Evolutionary conservation across 1,140 invertebrate species (phyloP).

Genomic region (Drosophila eugracilis): DNA sequence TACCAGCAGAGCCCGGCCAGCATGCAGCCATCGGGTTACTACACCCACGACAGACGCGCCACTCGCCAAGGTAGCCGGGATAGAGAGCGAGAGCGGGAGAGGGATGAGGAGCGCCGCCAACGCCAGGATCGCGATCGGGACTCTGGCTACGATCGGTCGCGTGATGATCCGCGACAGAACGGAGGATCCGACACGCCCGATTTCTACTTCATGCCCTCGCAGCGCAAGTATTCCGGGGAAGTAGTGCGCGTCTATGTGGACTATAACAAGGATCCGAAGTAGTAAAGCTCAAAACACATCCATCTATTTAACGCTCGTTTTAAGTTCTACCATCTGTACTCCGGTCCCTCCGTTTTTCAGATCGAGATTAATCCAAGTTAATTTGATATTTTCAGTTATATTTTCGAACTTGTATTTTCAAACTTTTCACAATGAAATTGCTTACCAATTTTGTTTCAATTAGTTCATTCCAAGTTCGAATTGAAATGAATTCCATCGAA

Average conservation of each 20-base stretch:
- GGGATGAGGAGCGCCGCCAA: conserved; percentile 67
- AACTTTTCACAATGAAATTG: no score
- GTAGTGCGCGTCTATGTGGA: conserved; percentile 96
- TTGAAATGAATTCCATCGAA: not conserved
- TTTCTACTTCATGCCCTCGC: conserved; percentile 98
- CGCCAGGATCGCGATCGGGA: conserved; percentile 63
- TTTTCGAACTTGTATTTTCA: no score
- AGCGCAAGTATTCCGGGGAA: conserved; percentile 96
- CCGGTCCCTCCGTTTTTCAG: conserved; percentile 41
- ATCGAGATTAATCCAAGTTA: no score
- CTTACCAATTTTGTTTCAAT: no score
- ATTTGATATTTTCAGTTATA: not conserved
- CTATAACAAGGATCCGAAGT: conserved; percentile 88
- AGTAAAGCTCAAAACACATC: conserved; percentile 85
- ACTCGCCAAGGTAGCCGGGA: conserved; percentile 51
- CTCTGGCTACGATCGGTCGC: conserved; percentile 64
- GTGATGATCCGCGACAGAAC: conserved; percentile 78
- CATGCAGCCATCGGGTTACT: conserved; percentile 85
- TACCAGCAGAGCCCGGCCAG: conserved; percentile 73
- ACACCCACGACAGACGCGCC: conserved; percentile 79
- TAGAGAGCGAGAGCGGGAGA: conserved; percentile 43
- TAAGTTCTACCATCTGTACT: conserved; percentile 38
- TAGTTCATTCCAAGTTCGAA: not conserved
- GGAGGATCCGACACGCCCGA: conserved; percentile 88
- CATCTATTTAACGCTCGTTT: conserved; percentile 61